Evolutionary conservation across 1,140 invertebrate species (phyloP).

Genomic region (Calycopis cecrops): DNA sequence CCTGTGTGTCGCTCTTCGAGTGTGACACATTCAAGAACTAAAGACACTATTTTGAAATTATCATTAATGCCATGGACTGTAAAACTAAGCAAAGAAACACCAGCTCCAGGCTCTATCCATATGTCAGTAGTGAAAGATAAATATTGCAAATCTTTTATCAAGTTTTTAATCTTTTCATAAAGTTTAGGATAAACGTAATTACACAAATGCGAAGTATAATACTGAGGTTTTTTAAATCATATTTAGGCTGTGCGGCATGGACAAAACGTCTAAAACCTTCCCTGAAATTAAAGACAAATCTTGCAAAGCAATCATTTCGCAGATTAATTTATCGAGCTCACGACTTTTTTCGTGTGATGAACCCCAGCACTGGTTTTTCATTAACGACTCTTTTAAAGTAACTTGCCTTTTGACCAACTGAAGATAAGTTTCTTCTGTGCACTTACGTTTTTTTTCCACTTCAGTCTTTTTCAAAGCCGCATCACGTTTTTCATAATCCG

Average conservation of each 20-base stretch:
- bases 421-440: slow-evolving; percentile 10
- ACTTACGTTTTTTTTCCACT: slow-evolving; percentile 11
- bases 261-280: slow-evolving; percentile 22
- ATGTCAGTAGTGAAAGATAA: slow-evolving; percentile 14
- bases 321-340: slow-evolving; percentile 15
- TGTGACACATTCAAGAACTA: slow-evolving; percentile 15
- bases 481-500: slow-evolving; percentile 4
- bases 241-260: slow-evolving; percentile 9
- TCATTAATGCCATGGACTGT: slow-evolving; percentile 16
- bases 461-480: slow-evolving; percentile 4
- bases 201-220: slow-evolving; percentile 7
- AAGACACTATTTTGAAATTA: slow-evolving; percentile 6
- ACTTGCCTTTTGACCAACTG: slow-evolving; percentile 13
- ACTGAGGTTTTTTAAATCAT: slow-evolving; percentile 11
- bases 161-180: slow-evolving; percentile 12
- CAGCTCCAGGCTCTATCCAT: slow-evolving; percentile 15
- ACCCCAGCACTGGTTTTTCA: slow-evolving; percentile 11
- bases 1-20: slow-evolving; percentile 8
- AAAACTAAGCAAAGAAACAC: slow-evolving; percentile 14
- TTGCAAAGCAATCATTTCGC: slow-evolving; percentile 18
- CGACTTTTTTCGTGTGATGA: slow-evolving; percentile 6
- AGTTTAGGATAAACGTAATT: slow-evolving; percentile 10
- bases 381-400: slow-evolving; percentile 11
- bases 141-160: slow-evolving; percentile 13
- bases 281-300: slow-evolving; percentile 13